A percentile compares a stretch with the other conserved stretches of the same genome.
phyloP scores from a whole-genome alignment of 2,888 invertebrate species.

The Lathronympha strigana region DNA sequence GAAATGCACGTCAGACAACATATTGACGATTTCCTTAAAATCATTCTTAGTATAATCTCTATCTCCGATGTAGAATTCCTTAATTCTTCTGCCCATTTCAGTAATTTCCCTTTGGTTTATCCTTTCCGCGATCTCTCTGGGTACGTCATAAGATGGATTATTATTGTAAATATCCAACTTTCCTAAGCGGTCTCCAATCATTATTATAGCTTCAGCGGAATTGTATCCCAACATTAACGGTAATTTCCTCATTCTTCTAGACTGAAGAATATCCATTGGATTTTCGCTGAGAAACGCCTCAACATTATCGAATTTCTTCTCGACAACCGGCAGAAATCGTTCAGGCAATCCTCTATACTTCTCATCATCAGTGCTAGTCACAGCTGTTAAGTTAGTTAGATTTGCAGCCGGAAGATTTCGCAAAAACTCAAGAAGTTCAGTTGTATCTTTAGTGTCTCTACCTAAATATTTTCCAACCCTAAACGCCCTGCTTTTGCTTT shows the following conservation, averaged over 20 bases:
- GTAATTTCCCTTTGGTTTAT: slow-evolving; percentile 43
- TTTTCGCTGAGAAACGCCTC: slow-evolving; percentile 45
- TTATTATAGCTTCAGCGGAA: slow-evolving; percentile 45
- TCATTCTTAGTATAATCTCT: slow-evolving; percentile 47
- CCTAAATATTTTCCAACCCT: slow-evolving; percentile 47
- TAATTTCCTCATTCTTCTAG: slow-evolving; percentile 37
- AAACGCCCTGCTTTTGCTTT: slow-evolving; percentile 44
- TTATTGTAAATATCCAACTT: slow-evolving; percentile 42
- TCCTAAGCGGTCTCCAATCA: slow-evolving; percentile 35
- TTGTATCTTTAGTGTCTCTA: slow-evolving; percentile 45
- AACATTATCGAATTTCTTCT: slow-evolving; percentile 43
- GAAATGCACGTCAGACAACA: slow-evolving; percentile 48
- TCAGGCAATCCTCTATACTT: slow-evolving; percentile 43
- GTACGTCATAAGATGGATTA: slow-evolving; percentile 40
- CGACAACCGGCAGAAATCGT: slow-evolving; percentile 47
- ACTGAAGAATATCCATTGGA: slow-evolving; percentile 40
- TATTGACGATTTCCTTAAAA: slow-evolving; percentile 38
- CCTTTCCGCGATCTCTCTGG: slow-evolving; percentile 43
- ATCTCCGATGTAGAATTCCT: slow-evolving; percentile 47
- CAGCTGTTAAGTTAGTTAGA: slow-evolving; percentile 42
- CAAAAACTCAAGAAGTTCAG: slow-evolving; percentile 45
- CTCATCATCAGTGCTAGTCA: slow-evolving; percentile 43
- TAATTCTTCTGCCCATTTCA: slow-evolving; percentile 50
- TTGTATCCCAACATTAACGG: slow-evolving; percentile 47
- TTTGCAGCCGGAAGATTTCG: slow-evolving; percentile 44